Evolutionary conservation across 2,888 invertebrate genomes (phyloP).

Genomic region (Rhagonycha fulva): DNA sequence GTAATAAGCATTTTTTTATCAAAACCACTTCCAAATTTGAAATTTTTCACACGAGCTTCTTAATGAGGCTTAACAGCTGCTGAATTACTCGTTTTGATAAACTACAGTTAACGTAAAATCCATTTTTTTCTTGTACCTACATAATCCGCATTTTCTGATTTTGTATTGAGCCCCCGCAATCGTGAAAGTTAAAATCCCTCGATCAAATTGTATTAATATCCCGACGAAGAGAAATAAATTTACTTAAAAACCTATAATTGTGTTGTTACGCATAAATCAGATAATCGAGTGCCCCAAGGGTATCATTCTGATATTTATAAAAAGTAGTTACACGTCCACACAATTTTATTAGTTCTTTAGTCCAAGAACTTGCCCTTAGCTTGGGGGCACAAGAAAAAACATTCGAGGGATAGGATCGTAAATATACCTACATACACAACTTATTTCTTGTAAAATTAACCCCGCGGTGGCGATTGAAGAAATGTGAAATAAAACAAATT

Average conservation of each 20-base stretch:
- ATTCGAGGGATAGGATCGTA: neutral
- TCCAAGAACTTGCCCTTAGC: constrained; percentile 7
- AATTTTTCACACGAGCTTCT: neutral
- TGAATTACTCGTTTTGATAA: neutral
- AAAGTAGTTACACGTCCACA: constrained; percentile 13
- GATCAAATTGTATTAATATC: constrained; percentile 3
- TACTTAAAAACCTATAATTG: constrained; percentile 25
- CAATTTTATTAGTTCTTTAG: constrained; percentile 13
- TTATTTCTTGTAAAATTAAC: neutral
- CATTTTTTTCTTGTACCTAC: neutral
- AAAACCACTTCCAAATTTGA: neutral
- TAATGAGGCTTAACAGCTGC: neutral
- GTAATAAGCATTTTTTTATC: neutral
- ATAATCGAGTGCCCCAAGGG: constrained; percentile 16
- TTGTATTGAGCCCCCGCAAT: neutral
- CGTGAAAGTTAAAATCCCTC: neutral
- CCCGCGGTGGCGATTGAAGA: neutral
- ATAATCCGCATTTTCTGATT: no score
- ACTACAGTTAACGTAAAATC: neutral
- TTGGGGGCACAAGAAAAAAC: neutral
- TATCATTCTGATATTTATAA: constrained; percentile 18
- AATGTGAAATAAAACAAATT: neutral
- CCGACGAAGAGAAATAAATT: constrained; percentile 24
- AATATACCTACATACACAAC: neutral
- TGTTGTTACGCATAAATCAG: constrained; percentile 26